Evolutionary conservation across 1,140 invertebrate genomes (phyloP).

Genomic region (Rhopalosiphum maidis): DNA sequence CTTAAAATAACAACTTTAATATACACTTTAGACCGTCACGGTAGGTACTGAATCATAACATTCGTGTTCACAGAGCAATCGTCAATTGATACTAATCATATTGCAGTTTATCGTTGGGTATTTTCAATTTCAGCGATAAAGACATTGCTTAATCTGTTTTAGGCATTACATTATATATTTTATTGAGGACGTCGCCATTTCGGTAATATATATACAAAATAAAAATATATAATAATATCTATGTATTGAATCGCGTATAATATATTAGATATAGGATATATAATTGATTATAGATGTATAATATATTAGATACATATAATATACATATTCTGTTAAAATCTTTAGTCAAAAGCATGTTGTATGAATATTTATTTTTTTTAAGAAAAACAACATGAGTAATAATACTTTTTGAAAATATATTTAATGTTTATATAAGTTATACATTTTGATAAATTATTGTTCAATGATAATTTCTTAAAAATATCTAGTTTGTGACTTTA

Average conservation of each 20-base stretch:
- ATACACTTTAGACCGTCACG: neutral
- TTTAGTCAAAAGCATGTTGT: neutral
- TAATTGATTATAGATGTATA: too few species aligned
- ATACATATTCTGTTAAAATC: neutral
- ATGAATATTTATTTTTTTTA: neutral
- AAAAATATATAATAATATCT: too few species aligned
- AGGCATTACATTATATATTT: neutral
- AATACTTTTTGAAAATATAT: too few species aligned
- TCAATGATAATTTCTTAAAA: neutral
- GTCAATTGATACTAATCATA: constrained; percentile 46
- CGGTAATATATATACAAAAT: neutral
- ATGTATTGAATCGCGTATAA: too few species aligned
- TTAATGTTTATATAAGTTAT: too few species aligned
- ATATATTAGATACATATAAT: neutral
- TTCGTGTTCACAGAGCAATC: neutral
- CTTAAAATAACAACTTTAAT: neutral
- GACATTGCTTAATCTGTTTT: neutral
- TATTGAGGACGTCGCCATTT: neutral
- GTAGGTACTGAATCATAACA: constrained; percentile 26
- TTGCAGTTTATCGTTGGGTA: neutral
- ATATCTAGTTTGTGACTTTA: neutral
- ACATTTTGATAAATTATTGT: neutral
- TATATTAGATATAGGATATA: neutral
- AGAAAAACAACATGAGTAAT: neutral
- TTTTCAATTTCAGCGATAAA: constrained; percentile 38